phyloP scores from a whole-genome alignment of 2,113 vertebrate genomes.

The Daphoenositta chrysoptera region DNA sequence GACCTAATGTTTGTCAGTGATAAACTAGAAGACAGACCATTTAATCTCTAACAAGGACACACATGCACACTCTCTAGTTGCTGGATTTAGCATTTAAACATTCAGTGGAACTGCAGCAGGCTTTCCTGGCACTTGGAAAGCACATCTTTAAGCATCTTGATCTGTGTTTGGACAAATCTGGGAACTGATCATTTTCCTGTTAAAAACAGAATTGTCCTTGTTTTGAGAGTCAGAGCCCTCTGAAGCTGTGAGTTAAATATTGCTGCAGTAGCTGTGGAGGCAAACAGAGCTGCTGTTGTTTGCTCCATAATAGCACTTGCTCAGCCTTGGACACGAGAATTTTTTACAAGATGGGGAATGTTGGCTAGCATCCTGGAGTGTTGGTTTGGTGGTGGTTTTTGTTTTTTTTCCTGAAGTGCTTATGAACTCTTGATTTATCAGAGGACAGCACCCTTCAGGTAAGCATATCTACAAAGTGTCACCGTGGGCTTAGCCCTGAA shows the following conservation, averaged over 20 bases:
- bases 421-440: neutral
- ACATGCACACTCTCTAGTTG: neutral
- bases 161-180: neutral
- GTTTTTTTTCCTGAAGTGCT: neutral
- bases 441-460: neutral
- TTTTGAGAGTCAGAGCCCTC: neutral
- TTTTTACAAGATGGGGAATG: slow-evolving; percentile 66
- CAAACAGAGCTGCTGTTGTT: slow-evolving; percentile 72
- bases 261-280: slow-evolving; percentile 24
- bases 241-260: slow-evolving; percentile 30
- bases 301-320: slow-evolving; percentile 63
- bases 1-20: neutral
- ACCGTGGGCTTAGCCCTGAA: neutral
- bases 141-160: neutral
- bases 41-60: neutral
- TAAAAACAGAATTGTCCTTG: neutral
- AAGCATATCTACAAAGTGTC: neutral
- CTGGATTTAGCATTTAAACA: neutral
- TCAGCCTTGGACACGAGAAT: slow-evolving; percentile 52
- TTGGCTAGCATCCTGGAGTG: slow-evolving; percentile 49
- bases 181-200: neutral
- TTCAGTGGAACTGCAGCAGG: neutral
- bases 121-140: neutral
- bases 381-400: neutral
- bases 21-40: neutral